Percentiles rank a stretch among this genome's conserved stretches.
These are phyloP conservation scores for Pseudomyrmex pallidus DNA, from an alignment of 1,140 invertebrate species.

Conservation along the genomic window DNA sequence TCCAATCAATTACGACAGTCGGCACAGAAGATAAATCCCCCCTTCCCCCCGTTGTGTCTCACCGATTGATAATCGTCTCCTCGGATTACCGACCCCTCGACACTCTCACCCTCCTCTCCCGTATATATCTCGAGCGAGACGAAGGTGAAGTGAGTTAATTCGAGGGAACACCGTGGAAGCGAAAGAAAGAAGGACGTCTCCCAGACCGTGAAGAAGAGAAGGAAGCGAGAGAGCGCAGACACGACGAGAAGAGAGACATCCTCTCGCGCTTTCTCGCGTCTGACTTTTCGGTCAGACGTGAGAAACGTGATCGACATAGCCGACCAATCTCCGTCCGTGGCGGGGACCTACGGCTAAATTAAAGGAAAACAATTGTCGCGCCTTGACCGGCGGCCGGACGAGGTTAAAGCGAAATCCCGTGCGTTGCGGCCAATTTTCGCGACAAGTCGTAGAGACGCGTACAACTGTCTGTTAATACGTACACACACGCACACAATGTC, in stretches of 20 bases:
- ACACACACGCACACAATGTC: not conserved
- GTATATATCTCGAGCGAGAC: slow-evolving; percentile 18
- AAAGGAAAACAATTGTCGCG: slow-evolving; percentile 73
- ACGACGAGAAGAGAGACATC: not conserved
- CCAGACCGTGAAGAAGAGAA: not conserved
- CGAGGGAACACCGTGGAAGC: slow-evolving; percentile 16
- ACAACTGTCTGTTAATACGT: not conserved
- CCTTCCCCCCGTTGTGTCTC: not conserved
- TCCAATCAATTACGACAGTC: slow-evolving; percentile 51
- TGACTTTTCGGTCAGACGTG: slow-evolving; percentile 37
- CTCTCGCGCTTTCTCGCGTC: not conserved
- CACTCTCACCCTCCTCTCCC: not conserved
- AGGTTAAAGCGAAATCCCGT: slow-evolving; percentile 5
- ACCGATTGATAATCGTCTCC: slow-evolving; percentile 51
- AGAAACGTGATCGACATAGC: slow-evolving; percentile 64
- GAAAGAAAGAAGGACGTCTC: slow-evolving; percentile 25
- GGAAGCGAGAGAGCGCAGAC: not conserved
- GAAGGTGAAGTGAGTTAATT: slow-evolving; percentile 49
- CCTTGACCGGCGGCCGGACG: not conserved
- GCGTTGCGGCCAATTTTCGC: slow-evolving; percentile 9
- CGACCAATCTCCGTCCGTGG: slow-evolving; percentile 52
- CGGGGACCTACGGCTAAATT: slow-evolving; percentile 59
- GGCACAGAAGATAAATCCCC: slow-evolving; percentile 31
- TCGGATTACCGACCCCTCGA: slow-evolving; percentile 38
- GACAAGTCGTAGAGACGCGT: not conserved